Evolutionary conservation across 2,888 invertebrate species (phyloP).

Genomic region (Halictus ligatus): DNA sequence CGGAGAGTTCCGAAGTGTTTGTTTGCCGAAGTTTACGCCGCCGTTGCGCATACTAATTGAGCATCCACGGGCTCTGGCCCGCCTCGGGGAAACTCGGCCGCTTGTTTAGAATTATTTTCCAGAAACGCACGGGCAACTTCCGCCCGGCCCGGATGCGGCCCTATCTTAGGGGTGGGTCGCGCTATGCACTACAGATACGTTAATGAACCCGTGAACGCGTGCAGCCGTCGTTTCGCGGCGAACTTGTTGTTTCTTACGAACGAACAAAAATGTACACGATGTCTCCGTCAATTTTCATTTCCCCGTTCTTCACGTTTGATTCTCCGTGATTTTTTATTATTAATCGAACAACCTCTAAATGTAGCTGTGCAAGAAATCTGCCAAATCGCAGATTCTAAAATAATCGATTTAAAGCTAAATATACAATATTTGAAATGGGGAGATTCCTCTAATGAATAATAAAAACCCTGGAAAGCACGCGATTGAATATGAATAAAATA

Average conservation of each 20-base stretch:
- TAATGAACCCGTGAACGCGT: background rate
- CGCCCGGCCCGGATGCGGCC: background rate
- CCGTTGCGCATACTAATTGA: conserved; percentile 29
- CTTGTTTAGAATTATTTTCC: background rate
- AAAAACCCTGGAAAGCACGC: background rate
- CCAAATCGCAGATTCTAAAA: background rate
- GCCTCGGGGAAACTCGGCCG: background rate
- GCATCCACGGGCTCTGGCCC: background rate
- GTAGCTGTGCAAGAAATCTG: no score
- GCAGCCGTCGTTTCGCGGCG: no score
- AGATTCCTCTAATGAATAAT: background rate
- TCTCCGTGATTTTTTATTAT: no score
- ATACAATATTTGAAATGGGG: background rate
- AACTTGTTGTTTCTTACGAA: background rate
- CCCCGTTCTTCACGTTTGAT: no score
- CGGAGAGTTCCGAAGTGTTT: conserved; percentile 22
- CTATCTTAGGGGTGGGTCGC: background rate
- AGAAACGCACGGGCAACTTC: background rate
- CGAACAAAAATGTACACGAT: background rate
- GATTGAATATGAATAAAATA: background rate
- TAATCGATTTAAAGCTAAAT: background rate
- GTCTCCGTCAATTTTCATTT: no score
- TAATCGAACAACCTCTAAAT: no score
- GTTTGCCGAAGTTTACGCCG: conserved; percentile 24
- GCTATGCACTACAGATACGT: background rate